Base-by-base conservation (phyloP, 2,113 vertebrate species). In the Mohoua ochrocephala region DNA sequence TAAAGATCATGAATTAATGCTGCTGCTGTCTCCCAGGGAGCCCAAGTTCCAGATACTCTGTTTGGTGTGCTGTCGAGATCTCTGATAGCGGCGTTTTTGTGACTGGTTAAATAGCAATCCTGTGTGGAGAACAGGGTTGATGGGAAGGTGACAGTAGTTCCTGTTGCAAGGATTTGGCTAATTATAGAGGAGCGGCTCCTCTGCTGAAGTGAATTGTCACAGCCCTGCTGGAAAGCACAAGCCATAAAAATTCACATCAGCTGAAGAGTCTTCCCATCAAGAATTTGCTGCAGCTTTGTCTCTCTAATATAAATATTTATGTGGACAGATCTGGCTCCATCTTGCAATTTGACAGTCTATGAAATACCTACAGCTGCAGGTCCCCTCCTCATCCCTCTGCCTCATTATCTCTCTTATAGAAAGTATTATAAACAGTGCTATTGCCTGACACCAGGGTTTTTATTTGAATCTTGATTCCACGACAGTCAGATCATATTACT, bases 281-380 rank as follows among this genome's bases (percentile, higher is more conserved):
- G 67, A 88, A 75, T 83, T 65, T 88, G 54, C 68, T 64, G 60
- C 37, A 91, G 68, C 69, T 93, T 94, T 86, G 30, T 86, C 27
- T 95, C 28, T 63, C 54, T 86, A 81, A 74, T 86, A 94, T 94
- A 93, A 95, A 93, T 96, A 96, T 90, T 94, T 91, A 94, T 94
- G 79, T 52, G 44, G 56, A 54, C 0, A 1, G 59, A 74, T 84
- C 63, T 83, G 47, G 50, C 68, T 95, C 47, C 15, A 70, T 67
- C 59, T 88, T 95, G 67, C 1, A 13, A 70, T 84, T 84, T 92
- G 63, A 59, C 87, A 77, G 14, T 67, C 59, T 81, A 3, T 81
- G 50, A 95, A 93, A 88, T 45, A 84, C 53, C 49, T 76, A 52
- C 8, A 8, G 39, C 30, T 90, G 70, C 75, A 93, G 71, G 37